Evolutionary conservation across 2,888 invertebrate genomes (phyloP).

Genomic region (Atherix ibis): DNA sequence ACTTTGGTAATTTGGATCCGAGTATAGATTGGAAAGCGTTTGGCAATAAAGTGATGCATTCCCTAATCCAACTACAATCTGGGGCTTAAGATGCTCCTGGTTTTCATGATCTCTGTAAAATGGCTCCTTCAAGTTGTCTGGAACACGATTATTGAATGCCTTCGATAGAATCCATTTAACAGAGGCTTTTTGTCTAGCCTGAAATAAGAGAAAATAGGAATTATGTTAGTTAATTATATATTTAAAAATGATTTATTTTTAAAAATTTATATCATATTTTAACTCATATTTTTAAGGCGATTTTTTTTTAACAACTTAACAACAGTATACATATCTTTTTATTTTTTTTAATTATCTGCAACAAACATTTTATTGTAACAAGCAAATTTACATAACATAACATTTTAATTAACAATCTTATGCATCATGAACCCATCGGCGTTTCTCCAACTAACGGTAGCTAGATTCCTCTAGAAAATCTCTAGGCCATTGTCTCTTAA

Average conservation of each 20-base stretch:
- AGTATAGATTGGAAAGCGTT: conserved; percentile 87
- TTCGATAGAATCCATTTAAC: conserved; percentile 93
- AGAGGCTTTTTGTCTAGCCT: conserved; percentile 93
- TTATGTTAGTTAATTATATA: not conserved
- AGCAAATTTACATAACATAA: no score
- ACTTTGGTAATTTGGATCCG: conserved; percentile 90
- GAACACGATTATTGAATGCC: conserved; percentile 88
- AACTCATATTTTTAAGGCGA: no score
- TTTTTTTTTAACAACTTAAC: not conserved
- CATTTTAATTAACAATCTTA: no score
- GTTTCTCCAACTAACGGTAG: no score
- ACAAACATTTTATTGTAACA: no score
- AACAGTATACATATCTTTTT: not conserved
- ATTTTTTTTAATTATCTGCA: no score
- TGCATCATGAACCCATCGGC: no score
- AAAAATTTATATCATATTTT: no score
- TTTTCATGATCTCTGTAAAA: conserved; percentile 93
- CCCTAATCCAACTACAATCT: conserved; percentile 74
- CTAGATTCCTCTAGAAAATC: no score
- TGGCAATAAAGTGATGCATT: conserved; percentile 90
- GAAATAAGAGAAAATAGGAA: conserved; percentile 31
- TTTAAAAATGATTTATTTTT: conserved; percentile 1
- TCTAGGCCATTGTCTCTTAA: no score
- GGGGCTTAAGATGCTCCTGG: conserved; percentile 85
- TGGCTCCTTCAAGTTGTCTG: conserved; percentile 82